Evolutionary conservation across 2,113 vertebrate species (phyloP), one percentile per base, ranked within the genome.

Genomic region (Piprites chloris): DNA sequence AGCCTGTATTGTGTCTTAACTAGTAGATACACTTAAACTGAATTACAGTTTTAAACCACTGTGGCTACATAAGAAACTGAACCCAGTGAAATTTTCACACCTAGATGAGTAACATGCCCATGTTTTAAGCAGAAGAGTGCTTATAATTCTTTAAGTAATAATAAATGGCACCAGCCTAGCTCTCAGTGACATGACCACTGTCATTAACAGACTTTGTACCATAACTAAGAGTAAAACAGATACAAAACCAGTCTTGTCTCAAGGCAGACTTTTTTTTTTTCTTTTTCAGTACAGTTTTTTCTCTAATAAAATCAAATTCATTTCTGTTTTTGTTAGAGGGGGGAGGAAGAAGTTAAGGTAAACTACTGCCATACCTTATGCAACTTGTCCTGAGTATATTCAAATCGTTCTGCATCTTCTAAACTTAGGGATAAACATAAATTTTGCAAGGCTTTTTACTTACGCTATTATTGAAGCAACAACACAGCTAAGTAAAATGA

Each of bases 401-500:
- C 52, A 86, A 78, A 72, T 68, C 65, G 65, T 28, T 33, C 21
- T 80, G 35, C 20, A 53, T 66, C 85, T 78, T 94, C 76, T 72
- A 61, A 95, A 76, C 21, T 78, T 88, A 92, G 42, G 41, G 24
- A 84, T 59, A 86, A 90, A 80, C 18, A 63, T 86, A 22, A 71
- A 68, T 78, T 56, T 93, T 92, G 13, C 35, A 63, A 76, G 52
- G 12, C 30, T 87, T 87, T 89, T 90, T 85, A 63, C 42, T 90
- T 90, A 12, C 0, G 1, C 59, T 75, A 89, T 59, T 90, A 92
- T 8, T 81, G 49, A 86, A 87, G 12, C 9, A 95, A 84, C 5
- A 83, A 63, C 44, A 68, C 13, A 67, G 39, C 17, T 73, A 92
- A 96, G 53, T 61, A 81, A 85, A 93, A 81, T 46, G 42, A 95